A percentile compares a stretch with the other conserved stretches of the same genome.
phyloP scores from a whole-genome alignment of 1,140 invertebrate genomes.

The Nephila pilipes region DNA sequence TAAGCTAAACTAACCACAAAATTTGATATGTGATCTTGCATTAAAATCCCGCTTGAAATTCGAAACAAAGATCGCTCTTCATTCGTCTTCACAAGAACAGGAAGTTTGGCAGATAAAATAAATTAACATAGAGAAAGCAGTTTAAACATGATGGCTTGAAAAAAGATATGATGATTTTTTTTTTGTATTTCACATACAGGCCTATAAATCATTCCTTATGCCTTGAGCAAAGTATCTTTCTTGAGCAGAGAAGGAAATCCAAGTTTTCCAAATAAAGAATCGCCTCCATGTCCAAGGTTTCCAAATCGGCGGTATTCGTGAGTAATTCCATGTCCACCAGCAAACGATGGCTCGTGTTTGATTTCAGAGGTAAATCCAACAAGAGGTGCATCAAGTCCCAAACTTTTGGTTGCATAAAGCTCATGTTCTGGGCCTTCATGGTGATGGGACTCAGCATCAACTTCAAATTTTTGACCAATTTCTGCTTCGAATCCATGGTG shows the following conservation, averaged over 20 bases:
- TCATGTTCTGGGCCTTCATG: slow-evolving; percentile 13
- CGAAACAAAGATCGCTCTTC: background rate
- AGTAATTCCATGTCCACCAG: slow-evolving; percentile 61
- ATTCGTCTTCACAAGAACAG: background rate
- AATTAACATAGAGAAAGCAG: slow-evolving; percentile 12
- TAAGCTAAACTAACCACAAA: too few relatives aligned
- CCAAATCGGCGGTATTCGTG: slow-evolving; percentile 67
- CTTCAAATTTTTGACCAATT: background rate
- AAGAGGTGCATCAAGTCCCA: slow-evolving; percentile 13
- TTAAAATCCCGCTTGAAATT: too few relatives aligned
- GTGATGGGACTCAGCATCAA: slow-evolving; percentile 50
- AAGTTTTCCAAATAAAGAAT: slow-evolving; percentile 49
- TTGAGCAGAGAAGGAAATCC: background rate
- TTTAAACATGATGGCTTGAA: background rate
- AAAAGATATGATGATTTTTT: background rate
- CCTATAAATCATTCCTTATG: background rate
- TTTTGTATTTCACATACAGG: too few relatives aligned
- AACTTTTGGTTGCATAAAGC: slow-evolving; percentile 6
- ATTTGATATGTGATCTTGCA: too few relatives aligned
- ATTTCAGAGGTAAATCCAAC: slow-evolving; percentile 48
- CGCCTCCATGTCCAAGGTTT: background rate
- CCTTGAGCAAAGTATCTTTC: slow-evolving; percentile 42
- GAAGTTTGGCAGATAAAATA: slow-evolving; percentile 60
- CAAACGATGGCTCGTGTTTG: slow-evolving; percentile 40
- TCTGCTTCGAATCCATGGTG: slow-evolving; percentile 47